Evolutionary conservation across 1,140 invertebrate species (phyloP).

Genomic region (Telenomus remus): DNA sequence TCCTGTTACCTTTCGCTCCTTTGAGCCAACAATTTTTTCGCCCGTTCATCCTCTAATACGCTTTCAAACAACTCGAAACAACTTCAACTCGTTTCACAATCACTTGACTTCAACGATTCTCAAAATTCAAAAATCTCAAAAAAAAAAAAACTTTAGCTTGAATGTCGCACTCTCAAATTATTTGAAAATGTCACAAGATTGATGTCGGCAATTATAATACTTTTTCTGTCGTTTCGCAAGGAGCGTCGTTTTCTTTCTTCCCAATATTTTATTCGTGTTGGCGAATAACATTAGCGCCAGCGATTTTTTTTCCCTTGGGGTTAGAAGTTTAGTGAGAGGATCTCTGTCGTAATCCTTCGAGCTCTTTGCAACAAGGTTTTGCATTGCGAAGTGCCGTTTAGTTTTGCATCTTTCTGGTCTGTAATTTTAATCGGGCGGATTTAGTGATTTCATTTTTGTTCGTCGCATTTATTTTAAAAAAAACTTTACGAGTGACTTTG

Average conservation of each 20-base stretch:
- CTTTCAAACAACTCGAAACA: conserved; percentile 11
- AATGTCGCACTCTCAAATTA: no score
- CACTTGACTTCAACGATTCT: no score
- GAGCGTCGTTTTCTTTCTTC: neutral
- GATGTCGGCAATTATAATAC: no score
- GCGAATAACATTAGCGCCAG: neutral
- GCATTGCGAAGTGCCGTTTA: conserved; percentile 40
- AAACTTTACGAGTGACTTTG: no score
- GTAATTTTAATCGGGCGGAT: conserved; percentile 18
- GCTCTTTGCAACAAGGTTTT: conserved; percentile 20
- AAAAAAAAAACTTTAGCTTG: no score
- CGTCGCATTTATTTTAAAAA: no score
- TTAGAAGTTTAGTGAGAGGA: conserved; percentile 52
- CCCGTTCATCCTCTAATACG: conserved; percentile 32
- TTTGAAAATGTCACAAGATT: neutral
- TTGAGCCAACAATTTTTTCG: conserved; percentile 39
- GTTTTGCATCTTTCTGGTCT: conserved; percentile 31
- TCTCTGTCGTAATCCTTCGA: conserved; percentile 51
- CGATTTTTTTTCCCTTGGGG: conserved; percentile 6
- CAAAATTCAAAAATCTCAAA: no score
- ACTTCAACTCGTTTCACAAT: neutral
- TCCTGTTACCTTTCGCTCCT: conserved; percentile 55
- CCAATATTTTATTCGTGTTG: neutral
- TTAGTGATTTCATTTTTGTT: no score
- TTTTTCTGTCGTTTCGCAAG: no score